These are phyloP conservation scores for Halcyon smyrnensis DNA, from an alignment of 2,797 vertebrate species.

Conservation along the genomic window DNA sequence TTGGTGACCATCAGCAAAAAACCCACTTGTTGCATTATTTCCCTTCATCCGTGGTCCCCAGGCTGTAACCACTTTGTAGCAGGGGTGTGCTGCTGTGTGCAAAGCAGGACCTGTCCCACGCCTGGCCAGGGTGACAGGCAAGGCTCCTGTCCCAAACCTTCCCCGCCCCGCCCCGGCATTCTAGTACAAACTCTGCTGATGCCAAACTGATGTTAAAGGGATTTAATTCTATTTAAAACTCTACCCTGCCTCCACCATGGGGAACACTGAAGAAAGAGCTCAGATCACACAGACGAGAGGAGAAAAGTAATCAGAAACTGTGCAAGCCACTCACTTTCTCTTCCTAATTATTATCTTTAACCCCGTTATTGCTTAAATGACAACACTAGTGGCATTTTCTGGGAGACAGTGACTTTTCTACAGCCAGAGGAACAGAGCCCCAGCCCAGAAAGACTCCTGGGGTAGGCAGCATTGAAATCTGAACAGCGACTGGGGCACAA, in stretches of 20 bases:
- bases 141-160: neutral
- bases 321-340: slow-evolving; percentile 4
- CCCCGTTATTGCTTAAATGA: neutral
- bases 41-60: neutral
- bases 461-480: neutral
- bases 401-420: neutral
- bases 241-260: neutral
- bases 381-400: neutral
- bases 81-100: neutral
- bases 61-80: neutral
- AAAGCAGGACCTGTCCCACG: neutral
- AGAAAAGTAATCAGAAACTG: slow-evolving; percentile 15
- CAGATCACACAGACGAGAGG: neutral
- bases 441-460: neutral
- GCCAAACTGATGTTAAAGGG: neutral
- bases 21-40: neutral
- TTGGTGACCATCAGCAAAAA: neutral
- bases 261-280: neutral
- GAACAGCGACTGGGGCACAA: neutral
- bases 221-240: slow-evolving; percentile 63
- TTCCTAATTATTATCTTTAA: slow-evolving; percentile 8
- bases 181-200: neutral
- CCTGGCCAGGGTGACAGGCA: accelerated
- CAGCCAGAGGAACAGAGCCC: neutral
- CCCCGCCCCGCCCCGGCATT: neutral